phyloP scores from a whole-genome alignment of 2,888 invertebrate species.

The Chrysolina oricalcia region DNA sequence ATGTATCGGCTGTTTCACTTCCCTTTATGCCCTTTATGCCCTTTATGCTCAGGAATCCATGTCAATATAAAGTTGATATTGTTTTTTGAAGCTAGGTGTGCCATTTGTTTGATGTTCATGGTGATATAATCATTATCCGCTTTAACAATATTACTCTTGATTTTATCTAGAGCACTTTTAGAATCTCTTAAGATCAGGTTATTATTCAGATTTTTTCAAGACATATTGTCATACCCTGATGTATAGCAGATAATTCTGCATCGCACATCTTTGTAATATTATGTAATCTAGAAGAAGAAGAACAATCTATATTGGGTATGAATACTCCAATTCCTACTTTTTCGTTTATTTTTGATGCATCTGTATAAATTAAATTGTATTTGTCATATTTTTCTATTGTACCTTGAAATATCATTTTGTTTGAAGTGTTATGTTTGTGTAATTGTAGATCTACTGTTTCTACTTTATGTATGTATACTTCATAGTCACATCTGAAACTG shows the following conservation, averaged over 20 bases:
- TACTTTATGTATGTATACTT: background rate
- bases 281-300: slow-evolving; percentile 20
- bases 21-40: background rate
- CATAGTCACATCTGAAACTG: background rate
- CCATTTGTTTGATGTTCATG: no score
- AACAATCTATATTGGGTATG: background rate
- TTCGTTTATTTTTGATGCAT: slow-evolving; percentile 1
- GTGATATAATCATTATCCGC: background rate
- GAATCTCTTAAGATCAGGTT: slow-evolving; percentile 25
- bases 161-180: slow-evolving; percentile 20
- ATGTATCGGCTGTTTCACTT: background rate
- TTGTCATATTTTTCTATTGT: background rate
- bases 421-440: background rate
- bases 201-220: background rate
- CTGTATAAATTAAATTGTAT: slow-evolving; percentile 12
- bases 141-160: background rate
- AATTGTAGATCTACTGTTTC: slow-evolving; percentile 8
- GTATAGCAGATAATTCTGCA: slow-evolving; percentile 35
- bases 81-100: no score
- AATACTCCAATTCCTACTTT: background rate
- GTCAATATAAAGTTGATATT: background rate
- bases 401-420: background rate
- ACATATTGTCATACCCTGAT: slow-evolving; percentile 24
- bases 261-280: slow-evolving; percentile 29
- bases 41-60: slow-evolving; percentile 15